phyloP scores from a whole-genome alignment of 2,888 invertebrate species.

The Andrena camellia region DNA sequence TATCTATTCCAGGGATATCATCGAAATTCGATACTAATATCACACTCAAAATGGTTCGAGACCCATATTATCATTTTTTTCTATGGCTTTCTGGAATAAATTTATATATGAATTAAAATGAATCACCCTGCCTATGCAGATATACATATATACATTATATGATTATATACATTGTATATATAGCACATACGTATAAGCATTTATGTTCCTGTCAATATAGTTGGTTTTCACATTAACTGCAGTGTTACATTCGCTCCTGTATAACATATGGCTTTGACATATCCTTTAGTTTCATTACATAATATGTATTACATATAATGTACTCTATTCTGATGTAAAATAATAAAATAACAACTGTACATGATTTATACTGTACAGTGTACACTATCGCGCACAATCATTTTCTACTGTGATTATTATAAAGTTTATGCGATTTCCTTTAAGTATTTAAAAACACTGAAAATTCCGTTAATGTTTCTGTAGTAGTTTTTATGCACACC shows the following conservation, averaged over 20 bases:
- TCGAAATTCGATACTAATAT: neutral
- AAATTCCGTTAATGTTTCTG: neutral
- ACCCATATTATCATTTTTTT: neutral
- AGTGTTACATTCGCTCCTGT: slow-evolving; percentile 11
- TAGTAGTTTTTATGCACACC: slow-evolving; percentile 9
- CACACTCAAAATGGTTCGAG: neutral
- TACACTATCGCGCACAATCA: slow-evolving; percentile 12
- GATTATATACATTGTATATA: slow-evolving; percentile 43
- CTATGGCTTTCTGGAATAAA: neutral
- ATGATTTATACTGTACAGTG: slow-evolving; percentile 24
- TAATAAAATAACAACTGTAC: slow-evolving; percentile 35
- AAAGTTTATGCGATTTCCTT: slow-evolving; percentile 27
- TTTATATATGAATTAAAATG: slow-evolving; percentile 5
- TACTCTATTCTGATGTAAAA: slow-evolving; percentile 39
- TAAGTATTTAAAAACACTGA: slow-evolving; percentile 23
- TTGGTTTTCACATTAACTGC: slow-evolving; percentile 27
- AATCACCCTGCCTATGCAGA: slow-evolving; percentile 18
- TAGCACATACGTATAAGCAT: slow-evolving; percentile 29
- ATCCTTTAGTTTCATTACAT: slow-evolving; percentile 35
- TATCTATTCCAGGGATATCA: no score
- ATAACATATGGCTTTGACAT: slow-evolving; percentile 43
- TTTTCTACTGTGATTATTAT: slow-evolving; percentile 17
- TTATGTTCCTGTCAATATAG: slow-evolving; percentile 19
- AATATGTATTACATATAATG: no score
- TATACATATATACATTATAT: slow-evolving; percentile 39